Conservation (phyloP, 2,113 vertebrate genomes). For the Sclerurus mexicanus region DNA sequence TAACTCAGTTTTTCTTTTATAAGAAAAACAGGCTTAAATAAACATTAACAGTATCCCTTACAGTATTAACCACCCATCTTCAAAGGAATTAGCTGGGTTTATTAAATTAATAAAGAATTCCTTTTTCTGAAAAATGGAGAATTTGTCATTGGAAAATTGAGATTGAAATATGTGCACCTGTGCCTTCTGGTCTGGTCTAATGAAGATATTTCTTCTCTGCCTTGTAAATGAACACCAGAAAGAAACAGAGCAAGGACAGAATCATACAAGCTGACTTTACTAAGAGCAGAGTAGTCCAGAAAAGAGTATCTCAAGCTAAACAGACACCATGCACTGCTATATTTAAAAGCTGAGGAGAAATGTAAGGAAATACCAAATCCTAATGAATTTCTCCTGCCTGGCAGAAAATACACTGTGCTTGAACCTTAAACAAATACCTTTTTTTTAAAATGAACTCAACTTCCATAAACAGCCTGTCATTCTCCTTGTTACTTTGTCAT, state of each 20-base stretch:
- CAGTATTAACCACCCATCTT: neutral
- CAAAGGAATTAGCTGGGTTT: slow-evolving; percentile 1
- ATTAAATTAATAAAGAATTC: neutral
- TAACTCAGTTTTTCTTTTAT: neutral
- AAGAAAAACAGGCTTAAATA: neutral
- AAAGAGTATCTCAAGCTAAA: slow-evolving; percentile 10
- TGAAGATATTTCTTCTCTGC: neutral
- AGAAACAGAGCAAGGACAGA: neutral
- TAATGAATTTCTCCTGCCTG: neutral
- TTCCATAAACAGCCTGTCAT: neutral
- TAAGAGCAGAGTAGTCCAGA: slow-evolving; percentile 30
- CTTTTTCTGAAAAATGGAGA: neutral
- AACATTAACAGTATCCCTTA: neutral
- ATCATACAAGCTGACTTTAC: slow-evolving; percentile 40
- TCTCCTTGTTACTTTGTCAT: neutral
- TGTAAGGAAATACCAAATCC: neutral
- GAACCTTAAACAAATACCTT: neutral
- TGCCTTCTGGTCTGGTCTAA: neutral
- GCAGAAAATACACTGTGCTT: neutral
- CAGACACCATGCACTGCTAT: neutral
- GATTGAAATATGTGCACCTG: neutral
- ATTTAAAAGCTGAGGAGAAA: neutral
- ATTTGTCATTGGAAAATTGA: neutral
- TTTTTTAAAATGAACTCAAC: neutral
- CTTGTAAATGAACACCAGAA: neutral